Evolutionary conservation across 2,888 invertebrate genomes (phyloP).

Genomic region (Phlogophora meticulosa): DNA sequence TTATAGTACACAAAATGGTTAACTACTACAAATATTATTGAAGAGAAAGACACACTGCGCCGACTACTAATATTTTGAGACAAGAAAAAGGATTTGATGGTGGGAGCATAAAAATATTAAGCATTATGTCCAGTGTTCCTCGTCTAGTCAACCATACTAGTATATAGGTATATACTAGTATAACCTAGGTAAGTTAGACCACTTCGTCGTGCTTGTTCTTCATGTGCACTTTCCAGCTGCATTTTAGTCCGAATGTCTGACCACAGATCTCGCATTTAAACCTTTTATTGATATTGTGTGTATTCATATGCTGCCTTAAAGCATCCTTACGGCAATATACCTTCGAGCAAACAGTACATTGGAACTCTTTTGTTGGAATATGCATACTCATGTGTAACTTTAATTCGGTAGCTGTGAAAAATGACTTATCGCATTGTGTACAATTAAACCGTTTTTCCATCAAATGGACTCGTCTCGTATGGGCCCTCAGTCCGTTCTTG

Average conservation of each 20-base stretch:
- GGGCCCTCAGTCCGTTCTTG: constrained; percentile 82
- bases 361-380: constrained; percentile 72
- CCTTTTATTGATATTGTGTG: constrained; percentile 69
- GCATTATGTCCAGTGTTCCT: too few relatives aligned
- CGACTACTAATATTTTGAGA: too few relatives aligned
- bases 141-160: too few relatives aligned
- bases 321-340: constrained; percentile 67
- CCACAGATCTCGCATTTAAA: constrained; percentile 69
- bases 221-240: constrained; percentile 72
- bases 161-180: too few relatives aligned
- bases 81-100: too few relatives aligned
- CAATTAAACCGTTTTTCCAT: constrained; percentile 64
- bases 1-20: too few relatives aligned
- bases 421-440: constrained; percentile 47
- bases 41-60: too few relatives aligned
- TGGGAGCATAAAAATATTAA: too few relatives aligned
- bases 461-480: constrained; percentile 80
- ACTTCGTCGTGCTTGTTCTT: constrained; percentile 35
- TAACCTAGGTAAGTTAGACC: too few relatives aligned
- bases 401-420: constrained; percentile 64
- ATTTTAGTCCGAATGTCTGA: constrained; percentile 75
- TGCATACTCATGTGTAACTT: constrained; percentile 74
- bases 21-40: too few relatives aligned
- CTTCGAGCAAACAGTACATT: constrained; percentile 80
- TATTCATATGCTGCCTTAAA: constrained; percentile 71